Base-by-base conservation (phyloP, 2,113 vertebrate genomes). In the Anthoscopus minutus region DNA sequence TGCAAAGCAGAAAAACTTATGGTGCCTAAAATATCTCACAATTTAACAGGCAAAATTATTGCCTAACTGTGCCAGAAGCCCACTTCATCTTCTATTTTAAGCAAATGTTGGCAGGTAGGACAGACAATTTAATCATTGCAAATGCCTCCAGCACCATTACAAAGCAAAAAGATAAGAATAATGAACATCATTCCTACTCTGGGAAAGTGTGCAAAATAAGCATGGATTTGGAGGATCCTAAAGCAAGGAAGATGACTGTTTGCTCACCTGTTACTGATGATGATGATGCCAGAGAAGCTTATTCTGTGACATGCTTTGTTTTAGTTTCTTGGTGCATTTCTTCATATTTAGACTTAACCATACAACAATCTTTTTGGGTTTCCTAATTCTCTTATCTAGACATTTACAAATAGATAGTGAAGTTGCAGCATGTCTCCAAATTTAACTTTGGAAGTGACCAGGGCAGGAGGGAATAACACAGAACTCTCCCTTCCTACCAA, bases 401-500 rank as follows among this genome's bases (percentile, higher is more conserved):
- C 83, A 71, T 10, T 28, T 17, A 62, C 20, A 33, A 23, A 23
- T 10, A 45, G 21, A 5, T 15, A 61, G 54, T 23, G 30, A 7
- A 71, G 16, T 30, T 87, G 25, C 30, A 48, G 3, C 21, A 23
- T 50, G 9, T 69, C 93, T 20, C 71, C 3, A 18, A 0, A 69
- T 76, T 53, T 45, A 64, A 25, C 37, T 82, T 40, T 0, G 13
- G 23, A 79, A 45, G 28, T 48, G 13, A 83, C 15, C 5, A 28
- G 24, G 31, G 37, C 13, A 82, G 31, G 40, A 77, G 13, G 4
- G 31, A 86, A 45, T 38, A 40, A 15, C 28, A 44, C 7, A 51
- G 50, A 69, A 2, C 14, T 22, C 22, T n/a, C 4, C 4, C 12
- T 81, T 40, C 17, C 23, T 11, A 57, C 15, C 0, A 2, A 6